A percentile compares a stretch with the other conserved stretches of the same genome.
Evolutionary conservation across 2,113 vertebrate genomes (phyloP).

Genomic region (Merops nubicus): DNA sequence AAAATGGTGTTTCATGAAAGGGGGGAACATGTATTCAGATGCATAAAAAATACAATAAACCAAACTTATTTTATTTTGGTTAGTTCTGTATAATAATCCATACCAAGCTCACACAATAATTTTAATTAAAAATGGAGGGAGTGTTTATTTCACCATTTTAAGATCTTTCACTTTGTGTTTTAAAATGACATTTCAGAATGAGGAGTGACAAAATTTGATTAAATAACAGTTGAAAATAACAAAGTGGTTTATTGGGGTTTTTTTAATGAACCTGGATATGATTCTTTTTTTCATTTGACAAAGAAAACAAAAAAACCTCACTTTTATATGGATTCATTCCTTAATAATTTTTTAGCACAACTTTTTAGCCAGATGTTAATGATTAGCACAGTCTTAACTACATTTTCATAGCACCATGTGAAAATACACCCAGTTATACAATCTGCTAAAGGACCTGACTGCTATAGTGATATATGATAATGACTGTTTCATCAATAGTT

Average conservation of each 20-base stretch:
- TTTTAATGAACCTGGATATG: neutral
- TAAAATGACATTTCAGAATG: neutral
- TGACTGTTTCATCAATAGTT: neutral
- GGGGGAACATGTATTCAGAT: fast-evolving
- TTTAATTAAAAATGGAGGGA: neutral
- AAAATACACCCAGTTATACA: neutral
- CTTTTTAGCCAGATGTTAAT: neutral
- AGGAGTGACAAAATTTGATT: neutral
- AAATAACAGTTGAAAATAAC: neutral
- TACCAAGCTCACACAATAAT: neutral
- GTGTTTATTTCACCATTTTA: neutral
- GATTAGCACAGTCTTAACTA: neutral
- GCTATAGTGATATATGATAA: neutral
- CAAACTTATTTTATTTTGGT: neutral
- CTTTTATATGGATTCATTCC: neutral
- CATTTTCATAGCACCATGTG: neutral
- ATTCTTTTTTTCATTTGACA: neutral
- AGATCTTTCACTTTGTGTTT: neutral
- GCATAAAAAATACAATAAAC: neutral
- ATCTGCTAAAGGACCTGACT: neutral
- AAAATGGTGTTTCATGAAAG: neutral
- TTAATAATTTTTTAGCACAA: neutral
- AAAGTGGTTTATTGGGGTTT: too few species aligned
- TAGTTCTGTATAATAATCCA: neutral
- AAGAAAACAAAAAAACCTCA: neutral